Conservation (phyloP, 2,888 invertebrate species). For the Lepidonotus clava region DNA sequence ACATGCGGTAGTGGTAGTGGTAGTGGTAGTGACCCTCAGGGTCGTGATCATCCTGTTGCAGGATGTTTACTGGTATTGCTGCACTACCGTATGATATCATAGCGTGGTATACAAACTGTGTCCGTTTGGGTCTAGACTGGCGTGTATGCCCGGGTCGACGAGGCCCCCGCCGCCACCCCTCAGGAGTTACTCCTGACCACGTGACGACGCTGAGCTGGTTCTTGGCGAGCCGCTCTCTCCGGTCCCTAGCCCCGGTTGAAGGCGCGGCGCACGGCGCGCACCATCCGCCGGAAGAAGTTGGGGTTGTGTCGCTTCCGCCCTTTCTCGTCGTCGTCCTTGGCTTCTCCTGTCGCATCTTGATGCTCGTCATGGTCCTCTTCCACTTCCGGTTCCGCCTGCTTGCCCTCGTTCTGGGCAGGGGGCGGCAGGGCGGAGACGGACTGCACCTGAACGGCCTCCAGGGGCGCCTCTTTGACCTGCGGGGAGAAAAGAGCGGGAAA, state of each 20-base stretch:
- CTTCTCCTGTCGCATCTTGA: slow-evolving; percentile 20
- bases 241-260: slow-evolving; percentile 50
- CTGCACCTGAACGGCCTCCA: background rate
- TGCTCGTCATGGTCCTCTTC: slow-evolving; percentile 8
- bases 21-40: too few relatives aligned
- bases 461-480: background rate
- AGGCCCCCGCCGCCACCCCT: too few relatives aligned
- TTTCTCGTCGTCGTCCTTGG: background rate
- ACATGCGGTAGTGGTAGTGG: too few relatives aligned
- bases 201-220: background rate
- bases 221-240: slow-evolving; percentile 30
- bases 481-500: background rate
- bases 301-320: background rate
- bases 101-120: too few relatives aligned
- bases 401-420: background rate
- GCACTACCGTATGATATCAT: too few relatives aligned
- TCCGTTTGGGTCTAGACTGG: too few relatives aligned
- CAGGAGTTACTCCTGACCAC: background rate
- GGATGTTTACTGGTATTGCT: too few relatives aligned
- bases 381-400: background rate
- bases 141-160: too few relatives aligned
- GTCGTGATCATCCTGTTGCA: too few relatives aligned
- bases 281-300: slow-evolving; percentile 44
- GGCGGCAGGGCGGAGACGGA: background rate
- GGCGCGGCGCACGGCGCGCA: slow-evolving; percentile 38